These are phyloP conservation scores for Lochmaea capreae DNA, from an alignment of 2,888 invertebrate species.

Conservation along the genomic window DNA sequence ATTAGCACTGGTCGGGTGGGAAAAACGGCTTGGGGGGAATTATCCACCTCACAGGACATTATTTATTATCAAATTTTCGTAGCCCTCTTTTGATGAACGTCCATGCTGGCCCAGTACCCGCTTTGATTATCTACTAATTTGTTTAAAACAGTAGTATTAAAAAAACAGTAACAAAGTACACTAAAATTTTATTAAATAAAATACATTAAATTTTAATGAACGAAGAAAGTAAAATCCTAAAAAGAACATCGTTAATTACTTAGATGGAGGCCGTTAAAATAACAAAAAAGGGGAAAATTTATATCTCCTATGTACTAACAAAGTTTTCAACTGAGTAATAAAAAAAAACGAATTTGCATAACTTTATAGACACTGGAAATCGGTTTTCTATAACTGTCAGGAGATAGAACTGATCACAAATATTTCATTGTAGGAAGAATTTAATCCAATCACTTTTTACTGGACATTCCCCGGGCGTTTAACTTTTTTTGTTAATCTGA, in stretches of 20 bases:
- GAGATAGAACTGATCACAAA: neutral
- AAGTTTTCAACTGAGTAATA: neutral
- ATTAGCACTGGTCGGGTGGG: too few relatives aligned
- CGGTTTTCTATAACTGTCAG: neutral
- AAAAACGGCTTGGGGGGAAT: too few relatives aligned
- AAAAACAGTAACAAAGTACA: neutral
- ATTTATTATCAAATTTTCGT: too few relatives aligned
- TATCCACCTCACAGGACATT: too few relatives aligned
- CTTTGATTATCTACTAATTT: too few relatives aligned
- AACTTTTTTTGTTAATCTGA: neutral
- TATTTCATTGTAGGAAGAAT: neutral
- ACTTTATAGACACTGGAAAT: neutral
- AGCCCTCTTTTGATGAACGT: too few relatives aligned
- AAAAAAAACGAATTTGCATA: too few relatives aligned
- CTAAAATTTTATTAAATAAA: neutral
- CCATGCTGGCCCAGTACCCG: too few relatives aligned
- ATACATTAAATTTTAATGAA: neutral
- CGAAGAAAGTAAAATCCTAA: neutral
- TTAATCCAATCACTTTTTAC: neutral
- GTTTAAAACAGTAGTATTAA: too few relatives aligned
- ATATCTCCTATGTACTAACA: neutral
- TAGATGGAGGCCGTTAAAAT: neutral
- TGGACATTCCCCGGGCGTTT: neutral
- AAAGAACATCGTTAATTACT: neutral
- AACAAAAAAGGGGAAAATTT: neutral